These are phyloP conservation scores for Porites divaricata DNA, from an alignment of 92 coral and sea anemone genomes.

Conservation along the genomic window DNA sequence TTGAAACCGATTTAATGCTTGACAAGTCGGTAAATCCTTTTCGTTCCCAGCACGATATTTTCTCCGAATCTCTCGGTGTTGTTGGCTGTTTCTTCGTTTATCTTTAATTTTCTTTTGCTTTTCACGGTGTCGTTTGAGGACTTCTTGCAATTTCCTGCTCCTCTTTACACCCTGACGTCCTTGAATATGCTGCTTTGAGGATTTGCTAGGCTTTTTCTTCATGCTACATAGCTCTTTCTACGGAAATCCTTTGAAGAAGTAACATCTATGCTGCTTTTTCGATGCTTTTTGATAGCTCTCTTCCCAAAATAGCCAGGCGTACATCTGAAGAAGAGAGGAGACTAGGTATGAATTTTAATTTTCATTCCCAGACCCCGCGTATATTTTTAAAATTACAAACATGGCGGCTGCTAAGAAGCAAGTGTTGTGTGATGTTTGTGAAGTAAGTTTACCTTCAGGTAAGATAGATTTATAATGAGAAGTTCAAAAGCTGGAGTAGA, in stretches of 20 bases:
- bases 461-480: not conserved
- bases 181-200: not conserved
- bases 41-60: not conserved
- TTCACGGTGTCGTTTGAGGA: not conserved
- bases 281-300: not conserved
- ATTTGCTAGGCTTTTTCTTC: not conserved
- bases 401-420: slow-evolving; percentile 57
- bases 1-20: slow-evolving; percentile 24
- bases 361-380: slow-evolving; percentile 36
- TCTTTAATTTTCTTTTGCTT: not conserved
- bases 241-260: not conserved
- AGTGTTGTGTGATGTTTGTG: slow-evolving; percentile 75
- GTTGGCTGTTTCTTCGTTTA: not conserved
- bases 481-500: not conserved
- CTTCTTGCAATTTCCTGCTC: not conserved
- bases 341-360: not conserved
- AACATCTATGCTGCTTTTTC: not conserved
- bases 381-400: not conserved
- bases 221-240: not conserved
- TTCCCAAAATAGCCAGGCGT: slow-evolving; percentile 11
- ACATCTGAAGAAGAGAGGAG: not conserved
- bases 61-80: not conserved
- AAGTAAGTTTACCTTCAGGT: slow-evolving; percentile 73
- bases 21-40: not conserved
- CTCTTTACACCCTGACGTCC: not conserved